These are phyloP conservation scores for Ciconia stormi DNA, from an alignment of 2,113 vertebrate genomes.

Conservation along the genomic window DNA sequence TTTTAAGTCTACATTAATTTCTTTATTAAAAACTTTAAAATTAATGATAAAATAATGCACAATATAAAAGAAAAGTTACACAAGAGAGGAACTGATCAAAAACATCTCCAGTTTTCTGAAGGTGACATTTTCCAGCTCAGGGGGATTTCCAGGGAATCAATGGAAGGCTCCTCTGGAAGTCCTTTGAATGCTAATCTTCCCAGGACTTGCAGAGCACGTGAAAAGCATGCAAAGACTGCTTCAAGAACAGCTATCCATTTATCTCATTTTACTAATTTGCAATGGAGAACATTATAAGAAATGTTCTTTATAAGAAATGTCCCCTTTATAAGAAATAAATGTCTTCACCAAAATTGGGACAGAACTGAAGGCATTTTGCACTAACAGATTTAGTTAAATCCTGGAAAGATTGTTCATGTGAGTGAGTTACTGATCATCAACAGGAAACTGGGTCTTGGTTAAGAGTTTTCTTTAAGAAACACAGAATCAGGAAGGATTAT, in stretches of 20 bases:
- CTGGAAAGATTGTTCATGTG: not conserved
- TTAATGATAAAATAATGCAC: not conserved
- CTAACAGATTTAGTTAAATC: not conserved
- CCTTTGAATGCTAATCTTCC: not conserved
- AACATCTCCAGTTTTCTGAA: not conserved
- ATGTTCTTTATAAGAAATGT: too few species aligned
- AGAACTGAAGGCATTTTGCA: not conserved
- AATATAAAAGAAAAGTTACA: not conserved
- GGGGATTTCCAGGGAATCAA: not conserved
- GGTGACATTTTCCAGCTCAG: not conserved
- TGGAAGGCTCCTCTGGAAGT: not conserved
- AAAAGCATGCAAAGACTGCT: not conserved
- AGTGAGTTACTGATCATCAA: not conserved
- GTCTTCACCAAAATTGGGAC: not conserved
- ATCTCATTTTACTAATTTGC: not conserved
- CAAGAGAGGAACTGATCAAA: not conserved
- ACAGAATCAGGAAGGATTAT: not conserved
- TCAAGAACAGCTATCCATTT: not conserved
- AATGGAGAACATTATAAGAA: not conserved
- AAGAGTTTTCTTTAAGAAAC: not conserved
- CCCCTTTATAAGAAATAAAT: not conserved
- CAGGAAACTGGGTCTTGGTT: not conserved
- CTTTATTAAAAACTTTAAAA: not conserved
- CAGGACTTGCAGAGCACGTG: fast-evolving
- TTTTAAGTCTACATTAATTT: not conserved